phyloP scores from a whole-genome alignment of 1,140 invertebrate genomes.

The Eciton burchellii region DNA sequence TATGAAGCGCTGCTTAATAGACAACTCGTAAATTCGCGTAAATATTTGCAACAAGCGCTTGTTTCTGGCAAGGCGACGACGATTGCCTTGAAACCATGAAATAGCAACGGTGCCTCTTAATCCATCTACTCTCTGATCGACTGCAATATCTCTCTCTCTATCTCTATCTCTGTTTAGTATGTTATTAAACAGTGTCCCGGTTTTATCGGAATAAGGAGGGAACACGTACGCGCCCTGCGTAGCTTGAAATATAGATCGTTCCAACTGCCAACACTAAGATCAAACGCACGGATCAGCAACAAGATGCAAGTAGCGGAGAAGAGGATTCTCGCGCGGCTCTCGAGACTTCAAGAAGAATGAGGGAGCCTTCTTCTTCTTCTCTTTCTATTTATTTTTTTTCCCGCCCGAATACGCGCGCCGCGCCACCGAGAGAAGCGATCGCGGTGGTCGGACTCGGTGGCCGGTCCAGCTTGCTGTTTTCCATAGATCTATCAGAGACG shows the following conservation, averaged over 20 bases:
- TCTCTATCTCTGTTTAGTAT: too few relatives aligned
- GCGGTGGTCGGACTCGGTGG: constrained; percentile 47
- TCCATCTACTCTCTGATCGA: not conserved
- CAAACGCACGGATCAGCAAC: not conserved
- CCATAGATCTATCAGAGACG: constrained; percentile 56
- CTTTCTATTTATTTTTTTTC: not conserved
- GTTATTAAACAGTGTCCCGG: too few relatives aligned
- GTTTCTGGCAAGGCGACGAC: constrained; percentile 15
- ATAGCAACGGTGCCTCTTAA: constrained; percentile 1
- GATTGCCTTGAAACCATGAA: not conserved
- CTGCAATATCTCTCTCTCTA: too few relatives aligned
- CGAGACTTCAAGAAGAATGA: constrained; percentile 29
- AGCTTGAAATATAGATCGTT: too few relatives aligned
- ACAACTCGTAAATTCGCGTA: constrained; percentile 33
- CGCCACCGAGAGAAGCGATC: constrained; percentile 19
- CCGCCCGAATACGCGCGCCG: not conserved
- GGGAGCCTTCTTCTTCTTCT: too few relatives aligned
- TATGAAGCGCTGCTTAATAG: not conserved
- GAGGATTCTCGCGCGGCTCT: constrained; percentile 5
- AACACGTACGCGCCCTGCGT: too few relatives aligned
- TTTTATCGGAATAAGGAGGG: too few relatives aligned
- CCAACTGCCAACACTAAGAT: too few relatives aligned
- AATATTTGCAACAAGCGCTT: constrained; percentile 29
- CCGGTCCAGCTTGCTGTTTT: constrained; percentile 22
- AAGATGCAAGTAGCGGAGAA: too few relatives aligned